These are phyloP conservation scores for Agonum fuliginosum DNA, from an alignment of 2,888 invertebrate species.

Conservation along the genomic window DNA sequence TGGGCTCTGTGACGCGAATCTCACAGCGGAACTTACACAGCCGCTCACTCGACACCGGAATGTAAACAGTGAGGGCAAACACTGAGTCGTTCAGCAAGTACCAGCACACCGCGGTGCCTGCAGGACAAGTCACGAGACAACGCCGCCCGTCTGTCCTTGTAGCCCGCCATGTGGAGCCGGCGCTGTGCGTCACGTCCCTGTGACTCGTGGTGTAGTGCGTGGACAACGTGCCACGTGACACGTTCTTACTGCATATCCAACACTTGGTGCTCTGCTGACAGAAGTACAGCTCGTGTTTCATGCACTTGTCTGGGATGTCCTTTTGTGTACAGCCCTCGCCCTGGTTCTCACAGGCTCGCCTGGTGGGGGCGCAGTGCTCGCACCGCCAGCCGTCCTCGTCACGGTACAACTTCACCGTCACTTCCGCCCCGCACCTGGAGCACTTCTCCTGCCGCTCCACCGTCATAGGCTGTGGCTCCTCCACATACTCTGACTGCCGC, in stretches of 20 bases:
- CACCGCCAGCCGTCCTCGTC: not conserved
- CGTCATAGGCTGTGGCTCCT: no score
- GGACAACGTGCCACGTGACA: not conserved
- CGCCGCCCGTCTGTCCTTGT: not conserved
- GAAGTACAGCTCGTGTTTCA: conserved; percentile 23
- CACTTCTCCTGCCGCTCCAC: no score
- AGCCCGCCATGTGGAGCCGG: not conserved
- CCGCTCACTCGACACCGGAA: not conserved
- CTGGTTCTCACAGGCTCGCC: not conserved
- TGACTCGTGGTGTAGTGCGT: not conserved
- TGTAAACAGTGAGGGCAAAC: not conserved
- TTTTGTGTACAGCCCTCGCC: not conserved
- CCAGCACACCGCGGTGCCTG: not conserved
- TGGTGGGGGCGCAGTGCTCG: not conserved
- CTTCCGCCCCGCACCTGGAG: no score
- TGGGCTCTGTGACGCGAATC: not conserved
- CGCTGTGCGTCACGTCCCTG: not conserved
- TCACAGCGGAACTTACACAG: not conserved
- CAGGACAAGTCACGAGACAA: not conserved
- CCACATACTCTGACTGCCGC: no score
- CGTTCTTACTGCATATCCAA: not conserved
- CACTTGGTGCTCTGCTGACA: not conserved
- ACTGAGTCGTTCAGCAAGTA: not conserved
- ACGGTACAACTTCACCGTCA: not conserved
- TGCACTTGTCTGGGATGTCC: not conserved